Evolutionary conservation across 2,888 invertebrate genomes (phyloP), one percentile per base, ranked within the genome.

Genomic region (Pollenia angustigena): DNA sequence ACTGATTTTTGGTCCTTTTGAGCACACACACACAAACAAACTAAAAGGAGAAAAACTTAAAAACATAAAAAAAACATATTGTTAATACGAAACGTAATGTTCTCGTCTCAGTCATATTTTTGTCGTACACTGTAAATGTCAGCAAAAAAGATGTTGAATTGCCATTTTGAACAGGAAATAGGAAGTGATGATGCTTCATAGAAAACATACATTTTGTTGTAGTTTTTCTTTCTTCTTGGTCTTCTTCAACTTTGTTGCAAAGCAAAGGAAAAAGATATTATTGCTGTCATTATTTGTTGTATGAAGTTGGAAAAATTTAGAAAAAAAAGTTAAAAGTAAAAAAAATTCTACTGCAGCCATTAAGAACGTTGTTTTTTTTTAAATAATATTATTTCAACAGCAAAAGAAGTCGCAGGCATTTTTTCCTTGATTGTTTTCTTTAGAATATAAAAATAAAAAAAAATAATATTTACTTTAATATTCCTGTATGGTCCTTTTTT

Each of bases 151-250:
- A 58, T 87, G 87, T 87, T 84, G 87, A 81, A 84, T 87, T 87
- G 87, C 84, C 81, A 81, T 81, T 78, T 83, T 82, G 11, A 78
- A 85, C 82, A 79, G 82, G 85, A 82, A 86, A 85, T 80, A 84
- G 87, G 87, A 87, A 84, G 78, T 84, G 81, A 87, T 84, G 87
- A 81, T 87, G 84, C 74, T 87, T 76, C 84, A 84, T 81, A 81
- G 84, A 81, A 81, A 84, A 84, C 72, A 84, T 44, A 84, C 75
- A 76, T 52, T 75, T 85, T 56, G 48, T 46, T 78, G 48, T 71
- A 42, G 48, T 42, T 46, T 50, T 76, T 78, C 62, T 69, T 76
- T 78, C 56, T 69, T 76, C 64, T 52, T 42, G 54, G 46, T 76
- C 52, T 52, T 14, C 46, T 52, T 69, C n/a, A 32, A 6, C 32